Conservation (phyloP, 1,140 invertebrate species). For the Bombus sibiricus region DNA sequence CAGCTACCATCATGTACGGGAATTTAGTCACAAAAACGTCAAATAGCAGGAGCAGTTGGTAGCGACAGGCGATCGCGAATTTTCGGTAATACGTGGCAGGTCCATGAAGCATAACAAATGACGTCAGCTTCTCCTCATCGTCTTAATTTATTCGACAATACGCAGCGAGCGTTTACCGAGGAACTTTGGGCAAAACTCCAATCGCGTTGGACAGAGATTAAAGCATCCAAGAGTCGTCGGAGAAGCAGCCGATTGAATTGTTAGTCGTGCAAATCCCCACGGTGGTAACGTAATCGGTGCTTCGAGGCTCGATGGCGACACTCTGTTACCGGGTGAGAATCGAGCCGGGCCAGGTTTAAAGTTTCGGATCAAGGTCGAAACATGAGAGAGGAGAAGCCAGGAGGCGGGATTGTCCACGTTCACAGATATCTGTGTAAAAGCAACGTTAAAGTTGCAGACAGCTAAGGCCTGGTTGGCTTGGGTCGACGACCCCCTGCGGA, state of each 20-base stretch:
- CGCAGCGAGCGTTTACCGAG: constrained; percentile 12
- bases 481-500: constrained; percentile 80
- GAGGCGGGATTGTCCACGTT: not conserved
- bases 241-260: not conserved
- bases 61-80: not conserved
- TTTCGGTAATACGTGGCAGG: constrained; percentile 12
- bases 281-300: constrained; percentile 32
- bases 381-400: not conserved
- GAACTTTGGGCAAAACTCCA: constrained; percentile 28
- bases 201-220: constrained; percentile 26
- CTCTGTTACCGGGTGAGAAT: constrained; percentile 33
- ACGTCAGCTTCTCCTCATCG: constrained; percentile 4
- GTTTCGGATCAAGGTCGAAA: constrained; percentile 52
- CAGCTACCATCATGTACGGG: not conserved
- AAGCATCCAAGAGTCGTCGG: not conserved
- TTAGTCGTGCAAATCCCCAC: constrained; percentile 4
- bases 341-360: constrained; percentile 32
- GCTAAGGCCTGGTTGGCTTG: constrained; percentile 48
- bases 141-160: constrained; percentile 51
- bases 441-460: constrained; percentile 31
- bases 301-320: constrained; percentile 35
- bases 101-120: not conserved
- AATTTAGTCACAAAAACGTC: not conserved
- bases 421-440: constrained; percentile 28
- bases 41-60: not conserved